Evolutionary conservation across 2,888 invertebrate genomes (phyloP), one percentile per base, ranked within the genome.

Genomic region (Gastracanthus pulcherrimus): DNA sequence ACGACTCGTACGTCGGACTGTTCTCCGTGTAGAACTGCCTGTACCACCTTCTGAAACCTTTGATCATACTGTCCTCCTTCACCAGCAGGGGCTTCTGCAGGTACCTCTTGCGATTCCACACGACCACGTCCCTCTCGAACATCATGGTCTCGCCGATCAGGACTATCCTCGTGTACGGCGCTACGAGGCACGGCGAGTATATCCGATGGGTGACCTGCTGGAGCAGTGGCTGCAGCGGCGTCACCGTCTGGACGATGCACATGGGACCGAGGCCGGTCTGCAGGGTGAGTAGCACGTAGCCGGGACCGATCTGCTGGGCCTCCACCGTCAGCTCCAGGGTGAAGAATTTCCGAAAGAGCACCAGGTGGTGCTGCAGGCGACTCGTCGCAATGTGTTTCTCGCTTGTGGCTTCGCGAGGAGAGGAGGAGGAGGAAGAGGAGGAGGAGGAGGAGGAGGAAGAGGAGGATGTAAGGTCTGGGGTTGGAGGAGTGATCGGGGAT

Each of bases 101-200:
- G 89, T 94, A 98, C 11, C 93, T 93, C 88, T 98, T 98, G 91
- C 95, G 95, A 90, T 97, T 97, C 98, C 98, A 98, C 4, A 98
- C 94, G 83, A 93, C 93, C 0, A 98, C 94, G 89, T 98, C 98
- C 0, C 98, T 93, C 89, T 97, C 95, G 86, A 98, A 95, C 95
- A 95, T 95, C 23, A 94, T 89, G 7, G 93, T 94, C 90, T 98
- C 97, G 0, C 94, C 95, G 0, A 93, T 89, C 2, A 97, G 93
- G 19, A 95, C 91, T 13, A 96, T 90, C 71, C 94, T 95, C 0
- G 95, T 95, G 7, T 95, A 92, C 0, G 94, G 93, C 0, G 94
- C 94, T 34, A 95, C 92, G 77, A 94, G 88, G 0, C 90, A 85
- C 0, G 95, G 94, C 0, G 95, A 94, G 91, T 95, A 98, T 84